Conservation (phyloP, 2,113 vertebrate species). For the Mustela lutreola region DNA sequence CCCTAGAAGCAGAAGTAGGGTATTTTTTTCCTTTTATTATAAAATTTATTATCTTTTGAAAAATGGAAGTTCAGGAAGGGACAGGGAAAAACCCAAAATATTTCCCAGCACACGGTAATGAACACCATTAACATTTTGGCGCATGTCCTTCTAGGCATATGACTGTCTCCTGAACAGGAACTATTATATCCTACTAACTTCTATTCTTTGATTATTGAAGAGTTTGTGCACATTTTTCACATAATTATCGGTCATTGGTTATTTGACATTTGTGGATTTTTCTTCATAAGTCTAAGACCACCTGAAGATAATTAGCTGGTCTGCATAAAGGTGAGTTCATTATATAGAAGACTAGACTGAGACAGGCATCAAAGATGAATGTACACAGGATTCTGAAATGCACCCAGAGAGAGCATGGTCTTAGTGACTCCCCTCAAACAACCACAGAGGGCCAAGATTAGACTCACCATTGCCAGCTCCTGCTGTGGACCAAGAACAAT, state of each 20-base stretch:
- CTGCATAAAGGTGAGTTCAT: neutral
- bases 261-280: neutral
- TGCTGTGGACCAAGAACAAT: too few species aligned
- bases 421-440: neutral
- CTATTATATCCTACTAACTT: neutral
- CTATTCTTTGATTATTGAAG: too few species aligned
- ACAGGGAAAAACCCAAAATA: neutral
- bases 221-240: neutral
- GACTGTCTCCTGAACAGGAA: neutral
- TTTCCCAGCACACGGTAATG: neutral
- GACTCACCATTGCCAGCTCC: accelerated
- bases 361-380: neutral
- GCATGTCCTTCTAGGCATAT: neutral
- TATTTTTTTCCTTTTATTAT: neutral
- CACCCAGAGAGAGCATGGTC: neutral
- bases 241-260: neutral
- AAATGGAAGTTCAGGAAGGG: neutral
- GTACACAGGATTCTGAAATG: neutral
- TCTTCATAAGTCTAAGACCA: neutral
- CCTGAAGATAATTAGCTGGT: neutral
- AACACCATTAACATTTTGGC: neutral
- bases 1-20: neutral
- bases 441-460: neutral
- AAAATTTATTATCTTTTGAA: neutral
- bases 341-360: accelerated